Conservation (phyloP, 2,888 invertebrate genomes). For the Pterostichus niger region DNA sequence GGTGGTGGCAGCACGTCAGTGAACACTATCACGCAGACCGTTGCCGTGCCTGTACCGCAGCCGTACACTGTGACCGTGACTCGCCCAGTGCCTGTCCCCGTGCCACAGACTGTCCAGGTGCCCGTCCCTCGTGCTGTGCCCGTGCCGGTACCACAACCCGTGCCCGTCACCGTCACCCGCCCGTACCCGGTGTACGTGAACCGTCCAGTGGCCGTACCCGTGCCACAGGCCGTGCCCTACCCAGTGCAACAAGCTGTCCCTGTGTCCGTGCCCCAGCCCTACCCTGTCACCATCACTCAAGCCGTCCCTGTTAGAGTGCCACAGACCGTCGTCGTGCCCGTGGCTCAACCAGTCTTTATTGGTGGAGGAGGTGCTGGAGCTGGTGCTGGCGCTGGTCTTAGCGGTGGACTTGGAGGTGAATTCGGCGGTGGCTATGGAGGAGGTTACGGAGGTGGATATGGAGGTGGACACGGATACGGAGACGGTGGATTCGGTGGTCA, state of each 20-base stretch:
- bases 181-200: slow-evolving; percentile 37
- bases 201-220: slow-evolving; percentile 24
- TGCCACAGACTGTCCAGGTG: slow-evolving; percentile 31
- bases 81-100: slow-evolving; percentile 30
- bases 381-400: slow-evolving; percentile 52
- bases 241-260: slow-evolving; percentile 25
- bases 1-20: background rate
- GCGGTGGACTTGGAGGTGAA: slow-evolving; percentile 20
- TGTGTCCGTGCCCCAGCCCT: slow-evolving; percentile 64
- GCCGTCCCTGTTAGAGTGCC: slow-evolving; percentile 66
- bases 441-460: slow-evolving; percentile 27
- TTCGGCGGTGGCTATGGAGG: slow-evolving; percentile 21
- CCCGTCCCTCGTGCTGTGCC: slow-evolving; percentile 26
- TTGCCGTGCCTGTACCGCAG: slow-evolving; percentile 48
- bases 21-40: slow-evolving; percentile 28
- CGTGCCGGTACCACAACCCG: slow-evolving; percentile 70
- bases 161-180: slow-evolving; percentile 20
- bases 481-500: slow-evolving; percentile 40
- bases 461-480: slow-evolving; percentile 40
- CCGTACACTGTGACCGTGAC: slow-evolving; percentile 34
- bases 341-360: slow-evolving; percentile 60
- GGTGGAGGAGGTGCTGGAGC: slow-evolving; percentile 62
- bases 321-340: slow-evolving; percentile 61
- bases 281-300: slow-evolving; percentile 66
- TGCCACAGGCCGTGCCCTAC: slow-evolving; percentile 7